These are phyloP conservation scores for Coptodon bakossiorum DNA, from an alignment of 2,113 vertebrate genomes.

Conservation along the genomic window DNA sequence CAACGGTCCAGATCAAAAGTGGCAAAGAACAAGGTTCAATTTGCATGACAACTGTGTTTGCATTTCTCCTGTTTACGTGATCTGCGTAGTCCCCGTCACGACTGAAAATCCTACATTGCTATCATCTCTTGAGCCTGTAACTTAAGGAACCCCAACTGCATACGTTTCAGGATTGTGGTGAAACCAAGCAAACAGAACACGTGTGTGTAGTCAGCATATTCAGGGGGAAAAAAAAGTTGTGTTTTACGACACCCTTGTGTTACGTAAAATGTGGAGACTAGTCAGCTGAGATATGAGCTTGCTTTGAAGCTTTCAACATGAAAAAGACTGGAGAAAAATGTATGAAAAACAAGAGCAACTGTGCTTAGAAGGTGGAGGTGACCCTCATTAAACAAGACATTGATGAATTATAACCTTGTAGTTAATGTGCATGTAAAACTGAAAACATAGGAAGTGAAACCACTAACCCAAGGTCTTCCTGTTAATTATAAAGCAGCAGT, in stretches of 20 bases:
- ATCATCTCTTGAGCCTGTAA: not conserved
- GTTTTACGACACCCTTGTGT: not conserved
- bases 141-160: not conserved
- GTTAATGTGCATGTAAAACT: not conserved
- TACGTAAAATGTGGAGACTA: not conserved
- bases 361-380: not conserved
- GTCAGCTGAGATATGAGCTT: not conserved
- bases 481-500: not conserved
- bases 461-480: not conserved
- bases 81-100: not conserved
- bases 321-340: not conserved
- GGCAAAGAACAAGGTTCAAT: not conserved
- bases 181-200: not conserved
- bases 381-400: not conserved
- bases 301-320: not conserved
- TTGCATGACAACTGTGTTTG: slow-evolving; percentile 25
- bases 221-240: not conserved
- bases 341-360: rapidly evolving
- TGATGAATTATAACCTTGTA: not conserved
- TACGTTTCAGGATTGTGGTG: not conserved
- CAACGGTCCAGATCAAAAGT: not conserved
- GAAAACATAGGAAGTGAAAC: slow-evolving; percentile 12
- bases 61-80: not conserved
- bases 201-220: slow-evolving; percentile 1
- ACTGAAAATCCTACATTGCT: not conserved